Base-by-base conservation (phyloP, 1,140 invertebrate species). In the Drosophila bifasciata region DNA sequence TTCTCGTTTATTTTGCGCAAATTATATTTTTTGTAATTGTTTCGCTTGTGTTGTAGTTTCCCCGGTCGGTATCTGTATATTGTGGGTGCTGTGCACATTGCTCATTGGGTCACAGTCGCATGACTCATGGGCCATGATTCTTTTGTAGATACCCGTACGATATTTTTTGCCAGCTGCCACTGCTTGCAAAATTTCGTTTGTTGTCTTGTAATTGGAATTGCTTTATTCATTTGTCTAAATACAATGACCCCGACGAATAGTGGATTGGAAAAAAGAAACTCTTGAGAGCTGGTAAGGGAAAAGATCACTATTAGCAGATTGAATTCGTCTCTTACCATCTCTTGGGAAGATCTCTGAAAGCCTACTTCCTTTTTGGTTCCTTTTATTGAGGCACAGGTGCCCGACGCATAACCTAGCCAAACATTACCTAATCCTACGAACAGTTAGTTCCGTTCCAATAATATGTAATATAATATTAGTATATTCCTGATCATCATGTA, bases 1-100 rank as follows among this genome's bases (percentile, higher is more conserved):
- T 58, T 68, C 46, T 64, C 53, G 59, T 55, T 59, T 44, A 44
- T 46, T 72, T 85, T 84, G 80, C 76, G 81, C 80, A 86, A 86
- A 85, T 85, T 86, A 80, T 86, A 73, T 85, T 85, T 85, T 69
- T 85, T 85, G 81, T 85, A 85, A 85, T 85, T 77, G 80, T 64
- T 64, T 69, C 52, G 81, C 53, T 76, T 85, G 80, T 85, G 63
- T 80, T 80, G 80, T 17, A 44, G 50, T 63, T 74, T 63, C 59
- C 60, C 69, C 76, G 66, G 78, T 86, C 63, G 67, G 64, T 76
- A 55, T 73, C 72, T 76, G 61, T 43, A 41, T 59, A 61, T 81
- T 68, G 77, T 86, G 84, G 80, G 80, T 85, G 64, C 62, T 68
- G n/a, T 52, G 78, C 63, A 72, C 50, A 84, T 85, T 86, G 81